Percentiles rank a stretch among this genome's conserved stretches.
Evolutionary conservation across 2,113 vertebrate species (phyloP).

Genomic region (Epinephelus fuscoguttatus): DNA sequence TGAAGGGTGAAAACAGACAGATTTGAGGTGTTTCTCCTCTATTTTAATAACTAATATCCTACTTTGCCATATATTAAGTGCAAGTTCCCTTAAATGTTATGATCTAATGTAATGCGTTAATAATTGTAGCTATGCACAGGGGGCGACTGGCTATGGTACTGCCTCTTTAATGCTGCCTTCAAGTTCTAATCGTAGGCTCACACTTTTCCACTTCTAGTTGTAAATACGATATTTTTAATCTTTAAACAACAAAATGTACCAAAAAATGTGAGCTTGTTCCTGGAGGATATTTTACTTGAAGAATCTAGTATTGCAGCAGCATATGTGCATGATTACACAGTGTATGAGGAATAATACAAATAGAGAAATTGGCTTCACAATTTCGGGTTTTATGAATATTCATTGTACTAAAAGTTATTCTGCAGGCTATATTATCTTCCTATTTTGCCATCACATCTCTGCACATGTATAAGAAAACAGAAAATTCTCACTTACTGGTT

Average conservation of each 20-base stretch:
- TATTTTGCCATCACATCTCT: accelerated
- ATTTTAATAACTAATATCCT: background rate
- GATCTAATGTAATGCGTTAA: slow-evolving; percentile 1
- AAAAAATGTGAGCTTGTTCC: accelerated
- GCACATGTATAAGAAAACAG: accelerated
- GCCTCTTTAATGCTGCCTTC: slow-evolving; percentile 54
- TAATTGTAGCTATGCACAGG: background rate
- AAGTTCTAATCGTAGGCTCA: background rate
- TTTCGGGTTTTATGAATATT: background rate
- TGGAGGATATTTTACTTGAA: background rate
- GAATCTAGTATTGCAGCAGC: background rate
- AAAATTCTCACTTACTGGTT: background rate
- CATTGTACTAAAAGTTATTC: background rate
- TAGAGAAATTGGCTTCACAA: background rate
- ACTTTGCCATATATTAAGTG: too few species aligned
- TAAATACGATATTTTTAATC: background rate
- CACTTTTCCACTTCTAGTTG: background rate
- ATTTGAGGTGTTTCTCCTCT: background rate
- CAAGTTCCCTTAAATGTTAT: background rate
- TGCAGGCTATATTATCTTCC: background rate
- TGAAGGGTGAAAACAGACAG: background rate
- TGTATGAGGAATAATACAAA: background rate
- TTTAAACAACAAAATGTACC: background rate
- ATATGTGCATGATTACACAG: background rate
- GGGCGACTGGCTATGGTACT: background rate